phyloP scores from a whole-genome alignment of 1,140 invertebrate species.

The Kradibia gibbosae region DNA sequence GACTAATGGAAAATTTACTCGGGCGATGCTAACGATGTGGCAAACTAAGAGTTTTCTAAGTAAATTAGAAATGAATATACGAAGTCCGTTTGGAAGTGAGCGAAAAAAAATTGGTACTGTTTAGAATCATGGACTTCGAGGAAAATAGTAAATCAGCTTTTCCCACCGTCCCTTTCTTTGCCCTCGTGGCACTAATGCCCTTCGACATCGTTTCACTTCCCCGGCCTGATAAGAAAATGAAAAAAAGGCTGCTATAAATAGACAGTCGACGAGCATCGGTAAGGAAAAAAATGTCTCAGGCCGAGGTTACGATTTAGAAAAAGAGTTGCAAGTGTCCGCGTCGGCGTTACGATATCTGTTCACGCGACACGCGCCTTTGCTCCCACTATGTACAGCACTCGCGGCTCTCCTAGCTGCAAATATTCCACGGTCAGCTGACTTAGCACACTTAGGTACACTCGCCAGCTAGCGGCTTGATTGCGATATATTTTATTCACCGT shows the following conservation, averaged over 20 bases:
- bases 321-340: constrained; percentile 1
- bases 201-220: not conserved
- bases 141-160: too few species aligned
- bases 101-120: too few species aligned
- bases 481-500: constrained; percentile 6
- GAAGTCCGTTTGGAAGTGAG: too few species aligned
- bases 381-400: not conserved
- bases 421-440: constrained; percentile 38
- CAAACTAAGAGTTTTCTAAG: too few species aligned
- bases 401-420: not conserved
- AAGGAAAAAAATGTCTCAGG: not conserved
- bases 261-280: not conserved
- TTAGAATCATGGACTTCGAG: too few species aligned
- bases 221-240: not conserved
- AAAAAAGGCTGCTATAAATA: not conserved
- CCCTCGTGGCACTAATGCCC: not conserved
- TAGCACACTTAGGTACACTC: not conserved
- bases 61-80: too few species aligned
- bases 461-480: not conserved
- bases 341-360: constrained; percentile 16
- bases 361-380: not conserved
- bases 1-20: not conserved
- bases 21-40: not conserved
- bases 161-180: too few species aligned
- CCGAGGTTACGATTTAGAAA: not conserved